phyloP scores from a whole-genome alignment of 2,888 invertebrate species.

The Drosophila differens region DNA sequence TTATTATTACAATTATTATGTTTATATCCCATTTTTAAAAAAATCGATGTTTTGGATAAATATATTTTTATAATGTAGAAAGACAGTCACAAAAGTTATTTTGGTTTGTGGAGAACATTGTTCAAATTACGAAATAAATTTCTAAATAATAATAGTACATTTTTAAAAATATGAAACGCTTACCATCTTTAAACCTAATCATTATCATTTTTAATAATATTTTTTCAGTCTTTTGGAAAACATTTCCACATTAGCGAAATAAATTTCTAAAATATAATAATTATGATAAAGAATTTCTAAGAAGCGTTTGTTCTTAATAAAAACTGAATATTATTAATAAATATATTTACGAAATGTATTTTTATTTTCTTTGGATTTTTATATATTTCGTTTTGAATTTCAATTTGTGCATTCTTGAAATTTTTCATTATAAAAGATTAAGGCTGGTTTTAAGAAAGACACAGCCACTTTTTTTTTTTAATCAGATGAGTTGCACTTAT shows the following conservation, averaged over 20 bases:
- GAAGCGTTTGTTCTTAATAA: not conserved
- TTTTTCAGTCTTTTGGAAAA: too few relatives aligned
- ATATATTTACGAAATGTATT: not conserved
- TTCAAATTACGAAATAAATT: not conserved
- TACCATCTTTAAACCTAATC: not conserved
- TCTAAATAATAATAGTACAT: not conserved
- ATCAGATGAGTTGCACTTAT: not conserved
- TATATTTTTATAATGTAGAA: not conserved
- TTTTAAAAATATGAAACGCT: not conserved
- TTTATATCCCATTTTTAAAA: too few relatives aligned
- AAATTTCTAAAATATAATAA: fast-evolving
- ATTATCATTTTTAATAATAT: not conserved
- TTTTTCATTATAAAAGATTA: not conserved
- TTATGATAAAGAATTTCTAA: not conserved
- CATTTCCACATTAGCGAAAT: too few relatives aligned
- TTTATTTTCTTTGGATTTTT: not conserved
- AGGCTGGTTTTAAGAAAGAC: not conserved
- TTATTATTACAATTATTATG: not conserved
- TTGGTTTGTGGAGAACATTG: too few relatives aligned
- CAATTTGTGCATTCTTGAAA: not conserved
- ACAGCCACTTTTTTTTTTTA: too few relatives aligned
- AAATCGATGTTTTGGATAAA: too few relatives aligned
- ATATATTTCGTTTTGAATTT: not conserved
- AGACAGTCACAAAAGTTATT: not conserved
- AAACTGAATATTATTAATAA: not conserved